Evolutionary conservation across 2,797 vertebrate species (phyloP), one percentile per base, ranked within the genome.

Genomic region (Epinephelus awoara): DNA sequence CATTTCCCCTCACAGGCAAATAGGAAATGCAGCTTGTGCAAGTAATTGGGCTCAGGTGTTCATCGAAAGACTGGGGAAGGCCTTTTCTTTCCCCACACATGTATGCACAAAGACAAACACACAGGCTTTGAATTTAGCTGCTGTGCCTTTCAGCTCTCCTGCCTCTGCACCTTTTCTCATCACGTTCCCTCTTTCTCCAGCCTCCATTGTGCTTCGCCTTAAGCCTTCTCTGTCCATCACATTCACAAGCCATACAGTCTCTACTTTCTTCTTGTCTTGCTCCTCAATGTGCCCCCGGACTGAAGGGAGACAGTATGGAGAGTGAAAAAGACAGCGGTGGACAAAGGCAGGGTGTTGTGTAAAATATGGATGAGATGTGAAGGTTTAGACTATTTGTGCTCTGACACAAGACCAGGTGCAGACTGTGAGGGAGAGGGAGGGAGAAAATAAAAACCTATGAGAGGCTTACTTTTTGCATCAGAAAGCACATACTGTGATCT

Each of bases 21-120:
- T 18, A 85, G 65, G 52, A 76, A 72, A 69, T 62, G 4, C 2
- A 15, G 56, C 38, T 42, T 76, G 42, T 72, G 21, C 63, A 63
- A 44, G 46, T 89, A 85, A 89, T 59, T 78, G 77, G 76, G 19
- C 67, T 69, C 62, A 82, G 83, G 65, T 85, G 76, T 51, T 82
- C 55, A 79, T 85, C 54, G 52, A n/a, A 51, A 70, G 29, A 74
- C 64, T 40, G 18, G 23, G 9, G 62, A 23, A 46, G 5, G 54
- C 59, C 54, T 68, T 34, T 23, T 40, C 27, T 44, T n/a, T 71
- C 29, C 47, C 18, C 25, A 51, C 27, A 49, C 46, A 66, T 4
- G 46, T 19, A 27, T 11, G 51, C 55, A 49, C 8, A 66, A 15
- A 72, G 23, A 34, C 55, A 72, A 47, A 67, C 18, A 49, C 13